phyloP scores from a whole-genome alignment of 1,140 invertebrate species.

The Zelostemma sp. region DNA sequence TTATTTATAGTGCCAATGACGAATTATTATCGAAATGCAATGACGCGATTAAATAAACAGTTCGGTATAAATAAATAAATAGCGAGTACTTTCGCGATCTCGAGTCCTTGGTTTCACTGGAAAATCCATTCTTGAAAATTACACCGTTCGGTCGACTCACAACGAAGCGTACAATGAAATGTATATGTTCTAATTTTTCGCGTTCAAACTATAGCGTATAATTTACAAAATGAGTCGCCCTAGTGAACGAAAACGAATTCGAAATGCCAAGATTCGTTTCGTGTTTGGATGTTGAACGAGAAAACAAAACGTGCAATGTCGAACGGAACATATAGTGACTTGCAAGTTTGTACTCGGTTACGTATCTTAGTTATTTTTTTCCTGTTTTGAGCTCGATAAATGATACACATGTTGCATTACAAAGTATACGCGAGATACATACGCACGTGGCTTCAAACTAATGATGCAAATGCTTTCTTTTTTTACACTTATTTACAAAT shows the following conservation, averaged over 20 bases:
- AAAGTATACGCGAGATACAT: not conserved
- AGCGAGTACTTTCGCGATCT: conserved; percentile 11
- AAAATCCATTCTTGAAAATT: conserved; percentile 14
- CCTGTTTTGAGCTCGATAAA: not conserved
- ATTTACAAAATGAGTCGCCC: conserved; percentile 26
- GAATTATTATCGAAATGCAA: conserved; percentile 13
- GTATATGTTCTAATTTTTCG: too few species aligned
- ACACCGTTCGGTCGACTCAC: too few species aligned
- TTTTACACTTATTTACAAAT: conserved; percentile 5
- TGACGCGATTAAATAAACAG: not conserved
- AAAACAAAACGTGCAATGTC: too few species aligned
- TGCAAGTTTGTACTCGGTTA: too few species aligned
- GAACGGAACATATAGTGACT: too few species aligned
- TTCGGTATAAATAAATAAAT: conserved; percentile 12
- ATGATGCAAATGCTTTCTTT: not conserved
- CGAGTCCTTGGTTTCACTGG: not conserved
- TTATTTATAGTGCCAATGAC: conserved; percentile 15
- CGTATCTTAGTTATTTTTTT: too few species aligned
- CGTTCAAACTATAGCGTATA: conserved; percentile 11
- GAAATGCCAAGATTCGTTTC: too few species aligned
- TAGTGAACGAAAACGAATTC: conserved; percentile 42
- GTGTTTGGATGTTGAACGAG: too few species aligned
- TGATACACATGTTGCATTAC: conserved; percentile 1
- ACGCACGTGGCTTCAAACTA: not conserved
- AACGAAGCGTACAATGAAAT: too few species aligned